Evolutionary conservation across 2,797 vertebrate species (phyloP).

Genomic region (Chloroceryle inda): DNA sequence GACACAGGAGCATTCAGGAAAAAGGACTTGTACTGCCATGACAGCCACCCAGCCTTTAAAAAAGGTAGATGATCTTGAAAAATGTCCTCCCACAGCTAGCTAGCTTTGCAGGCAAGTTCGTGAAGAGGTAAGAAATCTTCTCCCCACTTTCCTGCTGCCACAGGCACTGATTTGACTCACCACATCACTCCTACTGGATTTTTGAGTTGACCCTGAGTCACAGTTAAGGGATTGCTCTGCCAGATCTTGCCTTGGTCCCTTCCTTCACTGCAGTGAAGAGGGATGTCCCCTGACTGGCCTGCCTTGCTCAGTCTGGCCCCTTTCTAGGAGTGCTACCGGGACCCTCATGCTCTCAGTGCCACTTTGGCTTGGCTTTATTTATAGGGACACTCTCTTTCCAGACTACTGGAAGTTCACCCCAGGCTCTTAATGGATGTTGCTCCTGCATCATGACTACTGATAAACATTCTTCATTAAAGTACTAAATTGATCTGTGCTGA

Average conservation of each 20-base stretch:
- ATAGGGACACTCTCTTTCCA: background rate
- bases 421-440: slow-evolving; percentile 5
- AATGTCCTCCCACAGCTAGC: background rate
- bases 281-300: background rate
- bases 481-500: slow-evolving; percentile 50
- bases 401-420: background rate
- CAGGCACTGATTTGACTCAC: background rate
- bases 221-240: background rate
- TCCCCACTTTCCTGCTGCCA: background rate
- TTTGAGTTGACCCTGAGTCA: rapidly evolving
- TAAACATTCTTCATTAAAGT: slow-evolving; percentile 44
- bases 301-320: background rate
- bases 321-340: background rate
- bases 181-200: background rate
- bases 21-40: rapidly evolving
- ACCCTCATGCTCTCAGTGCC: rapidly evolving
- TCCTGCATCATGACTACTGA: slow-evolving; percentile 4
- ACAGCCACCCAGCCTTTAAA: background rate
- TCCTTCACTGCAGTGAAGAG: background rate
- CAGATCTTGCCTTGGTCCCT: background rate
- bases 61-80: background rate
- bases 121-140: background rate
- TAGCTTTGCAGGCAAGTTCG: background rate
- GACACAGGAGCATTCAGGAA: background rate
- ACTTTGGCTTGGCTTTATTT: background rate